Base-by-base conservation (phyloP, 2,888 invertebrate genomes). In the Aspidapion aeneum region DNA sequence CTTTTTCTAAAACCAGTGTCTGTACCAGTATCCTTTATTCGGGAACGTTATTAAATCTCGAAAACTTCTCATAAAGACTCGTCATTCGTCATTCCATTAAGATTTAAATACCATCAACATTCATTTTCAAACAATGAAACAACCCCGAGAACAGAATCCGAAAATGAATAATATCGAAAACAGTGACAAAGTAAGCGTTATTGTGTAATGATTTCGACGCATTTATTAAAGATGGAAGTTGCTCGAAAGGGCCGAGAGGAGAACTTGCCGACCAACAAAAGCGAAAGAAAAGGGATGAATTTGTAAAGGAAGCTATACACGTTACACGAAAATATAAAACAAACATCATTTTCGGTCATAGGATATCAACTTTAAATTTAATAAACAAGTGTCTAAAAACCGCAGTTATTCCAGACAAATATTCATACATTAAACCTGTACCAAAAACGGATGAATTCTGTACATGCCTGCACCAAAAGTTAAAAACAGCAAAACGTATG, bases 191-290 rank as follows among this genome's bases (percentile, higher is more conserved):
- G 74, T 72, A 66, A 66, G 58, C 67, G 74, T 75, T 76, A 75
- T 76, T 76, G 75, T 75, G 74, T 72, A 74, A 75, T 75, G 75
- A 76, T 75, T 75, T 73, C 71, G 69, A 66, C 66, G 71, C 74
- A 77, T 76, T 75, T 76, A 76, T 78, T 76, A 75, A 75, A 74
- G 76, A 75, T 74, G 75, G 71, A 64, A 60, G 58, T 50, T n/a
- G n/a, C n/a, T 63, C 63, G 62, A 65, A 64, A 63, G 64, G 63
- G 35, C 35, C 35, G 35, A 3, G n/a, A n/a, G 12, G 35, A 35
- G 35, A 35, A 35, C 35, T 7, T 7, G 12, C 35, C 35, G 35
- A 35, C 35, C 12, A 35, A 35, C 35, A n/a, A n/a, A n/a, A n/a
- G 35, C 35, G 12, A 35, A 35, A 35, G 35, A 35, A 35, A n/a